Evolutionary conservation across 2,113 vertebrate genomes (phyloP), one percentile per base, ranked within the genome.

Genomic region (Burhinus bistriatus): DNA sequence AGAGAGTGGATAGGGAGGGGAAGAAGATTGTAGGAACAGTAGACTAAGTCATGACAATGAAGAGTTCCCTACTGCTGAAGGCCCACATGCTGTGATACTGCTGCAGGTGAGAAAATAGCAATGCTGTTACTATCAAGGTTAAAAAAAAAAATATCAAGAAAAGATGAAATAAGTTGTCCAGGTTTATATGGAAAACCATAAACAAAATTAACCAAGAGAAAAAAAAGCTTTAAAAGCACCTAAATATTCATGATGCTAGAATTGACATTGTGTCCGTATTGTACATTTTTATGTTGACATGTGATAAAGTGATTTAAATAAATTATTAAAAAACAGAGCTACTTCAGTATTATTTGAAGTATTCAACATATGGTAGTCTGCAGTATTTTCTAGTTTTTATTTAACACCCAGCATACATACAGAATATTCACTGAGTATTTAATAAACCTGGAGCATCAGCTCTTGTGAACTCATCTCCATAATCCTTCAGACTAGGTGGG

Each of bases 371-470:
- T 62, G 54, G 55, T 91, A 87, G 47, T 96, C 51, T 83, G 75
- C 70, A 95, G 72, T 92, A 93, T 96, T 97, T 98, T 96, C 94
- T 84, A 75, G 12, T 84, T 93, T 97, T 94, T 96, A 83, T 97
- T 97, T 97, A 97, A 94, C 97, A 93, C 94, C 36, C 95, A 96
- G 83, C 83, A 77, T 96, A 94, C 89, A 82, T 94, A 52, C 64
- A 82, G 95, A 95, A 90, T 96, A 95, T 85, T 95, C 59, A 72
- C 51, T 97, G 95, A 97, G 98, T 98, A 97, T 97, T 97, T 98
- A 98, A 97, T 98, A 97, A 98, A 98, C 97, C 95, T 98, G 91
- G 95, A 97, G 98, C 98, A 97, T 98, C 97, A 98, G 84, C 85
- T 96, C 92, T 97, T 97, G 95, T 96, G 95, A 90, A 69, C 96